Evolutionary conservation across 1,140 invertebrate species (phyloP).

Genomic region (Trypoxylus dichotomus): DNA sequence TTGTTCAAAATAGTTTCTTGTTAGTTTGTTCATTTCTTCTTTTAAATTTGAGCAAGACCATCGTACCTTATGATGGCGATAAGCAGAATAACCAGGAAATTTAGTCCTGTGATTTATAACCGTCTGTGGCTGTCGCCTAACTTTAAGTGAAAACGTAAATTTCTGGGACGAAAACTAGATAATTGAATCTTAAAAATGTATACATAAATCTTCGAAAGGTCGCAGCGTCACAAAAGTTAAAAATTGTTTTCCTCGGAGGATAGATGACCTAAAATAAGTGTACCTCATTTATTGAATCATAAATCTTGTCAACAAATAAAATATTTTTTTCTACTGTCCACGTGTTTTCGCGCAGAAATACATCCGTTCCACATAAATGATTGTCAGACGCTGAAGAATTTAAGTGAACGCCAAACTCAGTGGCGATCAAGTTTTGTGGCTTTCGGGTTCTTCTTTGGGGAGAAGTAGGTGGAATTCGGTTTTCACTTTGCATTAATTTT

Average conservation of each 20-base stretch:
- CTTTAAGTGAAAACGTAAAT: conserved; percentile 23
- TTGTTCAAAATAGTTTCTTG: background rate
- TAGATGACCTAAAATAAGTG: background rate
- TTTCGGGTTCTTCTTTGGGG: background rate
- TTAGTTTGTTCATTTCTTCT: background rate
- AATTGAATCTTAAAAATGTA: conserved; percentile 25
- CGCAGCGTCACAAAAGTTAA: background rate
- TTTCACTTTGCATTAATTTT: conserved; percentile 8
- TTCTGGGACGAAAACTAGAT: conserved; percentile 17
- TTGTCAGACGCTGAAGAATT: background rate
- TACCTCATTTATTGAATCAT: conserved; percentile 20
- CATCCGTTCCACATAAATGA: background rate
- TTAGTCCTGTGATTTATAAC: background rate
- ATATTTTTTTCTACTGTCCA: background rate
- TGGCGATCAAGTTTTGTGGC: background rate
- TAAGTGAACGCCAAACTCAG: background rate
- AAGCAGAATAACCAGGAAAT: background rate
- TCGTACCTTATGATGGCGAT: background rate
- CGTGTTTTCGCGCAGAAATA: background rate
- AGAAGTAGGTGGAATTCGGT: background rate
- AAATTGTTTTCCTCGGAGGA: conserved; percentile 7
- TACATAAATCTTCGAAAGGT: conserved; percentile 14
- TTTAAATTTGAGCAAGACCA: background rate
- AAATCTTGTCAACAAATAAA: conserved; percentile 3
- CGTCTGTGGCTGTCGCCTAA: background rate